These are phyloP conservation scores for Galemys pyrenaicus DNA, from an alignment of 2,113 vertebrate genomes.

Conservation along the genomic window DNA sequence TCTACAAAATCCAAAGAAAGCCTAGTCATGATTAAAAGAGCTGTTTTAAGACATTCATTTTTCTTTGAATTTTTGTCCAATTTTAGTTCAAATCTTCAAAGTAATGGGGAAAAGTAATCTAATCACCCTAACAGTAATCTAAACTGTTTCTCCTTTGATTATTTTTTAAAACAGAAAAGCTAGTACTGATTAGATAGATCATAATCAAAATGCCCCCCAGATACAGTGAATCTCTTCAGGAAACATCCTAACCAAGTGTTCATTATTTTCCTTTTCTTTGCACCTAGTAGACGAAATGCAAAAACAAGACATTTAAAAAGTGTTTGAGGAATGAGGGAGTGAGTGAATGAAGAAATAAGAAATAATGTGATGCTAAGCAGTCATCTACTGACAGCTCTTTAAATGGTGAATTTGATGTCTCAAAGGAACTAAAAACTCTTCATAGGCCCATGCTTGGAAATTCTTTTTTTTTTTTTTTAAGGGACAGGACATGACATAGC, in stretches of 20 bases:
- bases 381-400: not conserved
- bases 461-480: constrained; percentile 4
- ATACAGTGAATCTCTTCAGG: not conserved
- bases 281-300: not conserved
- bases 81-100: constrained; percentile 34
- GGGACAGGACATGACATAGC: not conserved
- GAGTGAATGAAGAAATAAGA: not conserved
- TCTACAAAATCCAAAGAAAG: not conserved
- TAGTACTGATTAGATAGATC: not conserved
- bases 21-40: not conserved
- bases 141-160: constrained; percentile 10
- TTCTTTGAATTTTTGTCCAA: constrained; percentile 17
- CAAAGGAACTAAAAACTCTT: not conserved
- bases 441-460: not conserved
- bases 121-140: too few species aligned
- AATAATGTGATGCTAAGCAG: not conserved
- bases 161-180: not conserved
- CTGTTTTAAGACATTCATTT: constrained; percentile 7
- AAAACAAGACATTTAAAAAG: not conserved
- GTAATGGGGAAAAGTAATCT: not conserved
- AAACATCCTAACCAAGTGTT: not conserved
- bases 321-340: not conserved
- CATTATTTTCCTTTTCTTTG: not conserved
- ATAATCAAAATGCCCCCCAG: not conserved
- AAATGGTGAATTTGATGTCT: not conserved